phyloP scores from a whole-genome alignment of 2,797 vertebrate genomes.

The Acanthiza pusilla region DNA sequence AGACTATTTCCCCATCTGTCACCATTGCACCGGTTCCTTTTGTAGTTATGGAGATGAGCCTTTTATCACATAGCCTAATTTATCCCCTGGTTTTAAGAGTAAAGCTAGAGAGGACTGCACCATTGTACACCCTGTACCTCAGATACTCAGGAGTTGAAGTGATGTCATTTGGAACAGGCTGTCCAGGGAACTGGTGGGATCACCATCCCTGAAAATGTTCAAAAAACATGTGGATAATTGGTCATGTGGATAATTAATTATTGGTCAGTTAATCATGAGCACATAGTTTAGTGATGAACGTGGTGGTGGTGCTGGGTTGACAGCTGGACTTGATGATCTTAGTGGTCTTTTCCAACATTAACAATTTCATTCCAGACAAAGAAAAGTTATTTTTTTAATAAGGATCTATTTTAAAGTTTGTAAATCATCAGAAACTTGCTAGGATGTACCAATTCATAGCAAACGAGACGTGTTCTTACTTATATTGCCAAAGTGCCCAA shows the following conservation, averaged over 20 bases:
- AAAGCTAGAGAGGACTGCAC: not conserved
- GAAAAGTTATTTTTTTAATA: not conserved
- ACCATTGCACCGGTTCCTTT: not conserved
- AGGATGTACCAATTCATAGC: not conserved
- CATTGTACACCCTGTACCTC: not conserved
- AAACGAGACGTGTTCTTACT: not conserved
- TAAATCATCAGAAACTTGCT: not conserved
- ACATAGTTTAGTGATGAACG: not conserved
- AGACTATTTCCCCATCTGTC: not conserved
- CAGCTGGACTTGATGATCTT: not conserved
- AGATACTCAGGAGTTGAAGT: not conserved
- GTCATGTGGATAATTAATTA: no score
- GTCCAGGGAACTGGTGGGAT: not conserved
- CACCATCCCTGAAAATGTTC: not conserved
- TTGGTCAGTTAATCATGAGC: not conserved
- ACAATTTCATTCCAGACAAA: not conserved
- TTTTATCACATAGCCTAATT: not conserved
- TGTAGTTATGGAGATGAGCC: not conserved
- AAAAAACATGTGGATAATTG: not conserved
- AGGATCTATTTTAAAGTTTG: not conserved
- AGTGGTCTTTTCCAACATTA: not conserved
- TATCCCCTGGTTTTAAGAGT: not conserved
- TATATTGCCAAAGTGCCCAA: not conserved
- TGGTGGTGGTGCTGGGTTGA: not conserved
- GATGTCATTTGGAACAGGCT: not conserved